Percentiles rank a stretch among this genome's conserved stretches.
Conservation (phyloP, 2,888 invertebrate species). For the Theretra japonica region DNA sequence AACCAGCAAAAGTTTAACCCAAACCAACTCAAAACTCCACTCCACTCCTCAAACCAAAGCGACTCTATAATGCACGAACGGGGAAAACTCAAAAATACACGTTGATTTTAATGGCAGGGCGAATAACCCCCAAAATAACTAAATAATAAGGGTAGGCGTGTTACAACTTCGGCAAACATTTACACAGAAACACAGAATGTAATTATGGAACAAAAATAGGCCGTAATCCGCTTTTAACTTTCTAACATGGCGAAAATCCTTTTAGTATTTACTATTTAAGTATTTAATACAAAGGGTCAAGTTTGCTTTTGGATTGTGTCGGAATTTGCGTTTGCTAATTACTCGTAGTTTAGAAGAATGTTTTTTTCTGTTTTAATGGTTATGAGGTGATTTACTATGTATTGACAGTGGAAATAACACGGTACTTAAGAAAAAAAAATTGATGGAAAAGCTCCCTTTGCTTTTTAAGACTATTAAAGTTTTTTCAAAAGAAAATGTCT, state of each 20-base stretch:
- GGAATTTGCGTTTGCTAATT: background rate
- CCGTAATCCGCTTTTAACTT: slow-evolving; percentile 12
- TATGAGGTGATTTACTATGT: no score
- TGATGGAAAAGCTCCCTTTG: no score
- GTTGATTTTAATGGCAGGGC: background rate
- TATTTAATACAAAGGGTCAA: background rate
- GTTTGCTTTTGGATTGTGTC: background rate
- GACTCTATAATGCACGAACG: background rate
- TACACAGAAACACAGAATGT: slow-evolving; percentile 6
- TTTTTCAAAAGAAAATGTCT: no score
- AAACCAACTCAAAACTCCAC: no score
- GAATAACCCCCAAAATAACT: slow-evolving; percentile 12
- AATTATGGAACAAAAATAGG: slow-evolving; percentile 19
- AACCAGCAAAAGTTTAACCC: no score
- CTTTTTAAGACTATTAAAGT: no score
- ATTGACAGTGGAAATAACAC: no score
- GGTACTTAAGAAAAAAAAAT: no score
- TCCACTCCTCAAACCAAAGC: background rate
- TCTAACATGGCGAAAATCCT: background rate
- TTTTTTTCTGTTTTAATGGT: no score
- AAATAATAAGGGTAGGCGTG: slow-evolving; percentile 10
- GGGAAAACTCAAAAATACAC: background rate
- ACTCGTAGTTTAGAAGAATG: no score
- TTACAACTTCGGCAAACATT: slow-evolving; percentile 18
- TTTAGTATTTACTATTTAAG: slow-evolving; percentile 4